Evolutionary conservation across 2,113 vertebrate species (phyloP), one percentile per base, ranked within the genome.

Genomic region (Dermatemys mawii): DNA sequence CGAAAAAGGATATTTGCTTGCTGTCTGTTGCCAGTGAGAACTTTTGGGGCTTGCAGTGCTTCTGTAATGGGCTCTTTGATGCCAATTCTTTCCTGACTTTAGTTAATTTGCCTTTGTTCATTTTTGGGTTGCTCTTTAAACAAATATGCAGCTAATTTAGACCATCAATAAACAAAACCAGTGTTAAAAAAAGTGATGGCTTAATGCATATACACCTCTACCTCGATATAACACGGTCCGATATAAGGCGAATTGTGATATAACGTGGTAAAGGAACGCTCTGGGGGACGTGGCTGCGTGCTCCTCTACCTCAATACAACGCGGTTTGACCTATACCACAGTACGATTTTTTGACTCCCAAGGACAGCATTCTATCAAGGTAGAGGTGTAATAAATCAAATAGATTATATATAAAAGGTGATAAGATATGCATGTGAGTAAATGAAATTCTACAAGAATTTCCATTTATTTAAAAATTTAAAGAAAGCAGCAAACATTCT

Each of bases 111-210:
- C 48, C 75, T 90, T 16, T 41, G 73, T 83, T 92, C 81, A 60
- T 67, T 67, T 67, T 67, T 17, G 7, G 38, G 4, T 21, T 6
- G 22, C 4, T 49, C 24, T 75, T 83, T 54, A 16, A 93, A 57
- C n/a, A 60, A 51, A 78, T 84, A 6, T 19, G 4, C 21, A 8
- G 35, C 70, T 5, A 10, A 53, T 6, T 2, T 26, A 78, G 38
- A 91, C 3, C 14, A 9, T n/a, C 1, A 0, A 38, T 53, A 81
- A 53, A 9, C 0, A 13, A 32, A 4, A 51, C 17, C 21, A 6
- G 14, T 41, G n/a, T 85, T 67, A 4, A 7, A 76, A 87, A 49
- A 14, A 17, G 5, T 2, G 27, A 54, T 88, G 60, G 21, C 67
- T 38, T 21, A 3, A 54, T 48, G 82, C 57, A 21, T 8, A 3